Evolutionary conservation across 2,888 invertebrate species (phyloP).

Genomic region (Tenthredo amoena): DNA sequence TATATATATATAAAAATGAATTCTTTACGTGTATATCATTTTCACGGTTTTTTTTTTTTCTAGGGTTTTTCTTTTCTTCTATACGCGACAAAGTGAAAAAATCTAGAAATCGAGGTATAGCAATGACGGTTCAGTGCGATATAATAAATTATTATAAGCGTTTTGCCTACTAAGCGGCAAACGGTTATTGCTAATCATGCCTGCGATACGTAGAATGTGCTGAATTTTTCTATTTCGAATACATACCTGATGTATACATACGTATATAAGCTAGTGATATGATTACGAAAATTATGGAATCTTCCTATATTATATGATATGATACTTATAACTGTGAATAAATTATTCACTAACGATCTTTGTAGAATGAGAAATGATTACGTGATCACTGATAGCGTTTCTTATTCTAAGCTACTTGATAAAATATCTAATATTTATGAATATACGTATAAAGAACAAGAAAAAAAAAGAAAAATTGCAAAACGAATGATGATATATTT

Average conservation of each 20-base stretch:
- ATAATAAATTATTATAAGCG: neutral
- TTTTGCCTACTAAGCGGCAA: neutral
- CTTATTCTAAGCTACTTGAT: neutral
- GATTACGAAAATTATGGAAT: neutral
- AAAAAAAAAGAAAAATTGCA: neutral
- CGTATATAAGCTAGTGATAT: neutral
- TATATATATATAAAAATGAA: too few relatives aligned
- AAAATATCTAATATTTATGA: neutral
- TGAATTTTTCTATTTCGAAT: neutral
- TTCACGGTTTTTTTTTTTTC: neutral
- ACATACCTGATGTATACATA: too few relatives aligned
- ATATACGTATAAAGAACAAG: neutral
- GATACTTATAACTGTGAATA: neutral
- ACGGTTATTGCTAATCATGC: neutral
- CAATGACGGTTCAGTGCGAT: neutral
- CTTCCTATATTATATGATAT: neutral
- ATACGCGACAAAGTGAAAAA: too few relatives aligned
- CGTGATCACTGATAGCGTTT: neutral
- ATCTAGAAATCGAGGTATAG: neutral
- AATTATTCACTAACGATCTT: neutral
- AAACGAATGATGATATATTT: neutral
- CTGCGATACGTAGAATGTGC: neutral
- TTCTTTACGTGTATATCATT: too few relatives aligned
- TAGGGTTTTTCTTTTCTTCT: neutral
- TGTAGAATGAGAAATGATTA: neutral